Percentiles rank a stretch among this genome's conserved stretches.
These are phyloP conservation scores for Torymus auratus DNA, from an alignment of 2,888 invertebrate genomes.

Conservation along the genomic window DNA sequence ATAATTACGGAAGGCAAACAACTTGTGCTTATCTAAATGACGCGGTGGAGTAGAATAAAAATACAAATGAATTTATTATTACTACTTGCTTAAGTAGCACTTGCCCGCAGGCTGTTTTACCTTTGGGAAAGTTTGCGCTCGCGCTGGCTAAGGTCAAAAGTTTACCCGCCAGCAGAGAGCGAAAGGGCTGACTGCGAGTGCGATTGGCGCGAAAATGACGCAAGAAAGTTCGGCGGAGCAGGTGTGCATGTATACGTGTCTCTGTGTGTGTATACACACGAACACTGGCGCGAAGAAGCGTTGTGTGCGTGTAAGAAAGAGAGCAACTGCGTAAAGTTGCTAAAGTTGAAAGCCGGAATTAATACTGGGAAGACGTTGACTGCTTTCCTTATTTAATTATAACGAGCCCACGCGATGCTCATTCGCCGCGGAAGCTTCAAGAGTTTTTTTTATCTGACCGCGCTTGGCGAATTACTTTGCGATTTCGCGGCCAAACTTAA, in stretches of 20 bases:
- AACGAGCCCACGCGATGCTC: constrained; percentile 18
- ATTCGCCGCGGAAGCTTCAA: constrained; percentile 4
- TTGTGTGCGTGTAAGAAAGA: constrained; percentile 59
- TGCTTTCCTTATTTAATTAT: constrained; percentile 74
- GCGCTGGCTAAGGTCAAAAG: constrained; percentile 66
- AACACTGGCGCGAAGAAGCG: not conserved
- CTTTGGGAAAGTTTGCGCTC: constrained; percentile 66
- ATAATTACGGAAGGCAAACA: constrained; percentile 17
- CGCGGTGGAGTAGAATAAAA: constrained; percentile 15
- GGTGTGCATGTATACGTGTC: no score
- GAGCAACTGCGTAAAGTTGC: constrained; percentile 71
- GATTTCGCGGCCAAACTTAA: not conserved
- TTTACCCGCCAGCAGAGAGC: constrained; percentile 62
- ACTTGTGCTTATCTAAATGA: constrained; percentile 34
- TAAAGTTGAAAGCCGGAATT: constrained; percentile 71
- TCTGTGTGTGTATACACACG: not conserved
- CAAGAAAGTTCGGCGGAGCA: constrained; percentile 67
- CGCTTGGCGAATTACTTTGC: no score
- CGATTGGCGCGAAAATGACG: constrained; percentile 69
- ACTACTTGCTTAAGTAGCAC: constrained; percentile 49
- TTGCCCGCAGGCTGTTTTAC: constrained; percentile 67
- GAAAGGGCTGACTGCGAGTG: constrained; percentile 42
- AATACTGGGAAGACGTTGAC: constrained; percentile 74
- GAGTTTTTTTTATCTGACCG: no score
- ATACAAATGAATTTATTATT: constrained; percentile 48